Base-by-base conservation (phyloP, 2,888 invertebrate genomes). In the Dorcus hopei region DNA sequence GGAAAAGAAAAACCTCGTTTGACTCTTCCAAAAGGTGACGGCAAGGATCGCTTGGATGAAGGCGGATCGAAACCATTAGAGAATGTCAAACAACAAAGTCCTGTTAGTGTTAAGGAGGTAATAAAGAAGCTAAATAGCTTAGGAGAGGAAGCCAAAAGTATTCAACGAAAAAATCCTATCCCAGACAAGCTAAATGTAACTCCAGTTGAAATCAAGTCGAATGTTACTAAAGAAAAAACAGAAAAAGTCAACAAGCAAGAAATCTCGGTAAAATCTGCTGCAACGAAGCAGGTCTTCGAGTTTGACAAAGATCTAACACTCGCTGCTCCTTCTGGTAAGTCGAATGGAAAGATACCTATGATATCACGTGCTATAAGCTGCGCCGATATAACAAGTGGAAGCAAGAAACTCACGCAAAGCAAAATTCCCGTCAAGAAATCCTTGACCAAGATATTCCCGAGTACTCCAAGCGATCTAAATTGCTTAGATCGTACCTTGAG, bases 401-500 rank as follows among this genome's bases (percentile, higher is more conserved):
- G 43, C 26, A 48, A 58, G 45, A 50, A 51, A 19, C 41, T 23
- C 9, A 11, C 40, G 23, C 62, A 50, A 9, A 76, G 76, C 60
- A 73, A 69, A 60, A 79, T 79, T 45, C 79, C 79, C 0, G 69
- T 79, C 0, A 78, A 75, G 57, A 64, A 69, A 0, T 62, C 63
- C 8, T 63, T 78, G 45, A 71, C 71, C 54, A 76, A 73, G 57
- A 66, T 69, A 3, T 77, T 76, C 56, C 77, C 77, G 1, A 78
- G 78, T 68, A 79, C 76, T 78, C 79, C 79, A 58, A 72, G 72
- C 69, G 75, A 75, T 78, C 79, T 79, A 65, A 63, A 69, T 26
- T 11, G 58, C 54, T 54, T 63, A 67, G 68, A 70, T 58, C 61
- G 66, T 38, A 59, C 59, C 50, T 59, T 61, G 57, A 59, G 68